Percentiles rank a stretch among this genome's conserved stretches.
Conservation (phyloP, 2,797 vertebrate genomes). For the Channallabes apus region DNA sequence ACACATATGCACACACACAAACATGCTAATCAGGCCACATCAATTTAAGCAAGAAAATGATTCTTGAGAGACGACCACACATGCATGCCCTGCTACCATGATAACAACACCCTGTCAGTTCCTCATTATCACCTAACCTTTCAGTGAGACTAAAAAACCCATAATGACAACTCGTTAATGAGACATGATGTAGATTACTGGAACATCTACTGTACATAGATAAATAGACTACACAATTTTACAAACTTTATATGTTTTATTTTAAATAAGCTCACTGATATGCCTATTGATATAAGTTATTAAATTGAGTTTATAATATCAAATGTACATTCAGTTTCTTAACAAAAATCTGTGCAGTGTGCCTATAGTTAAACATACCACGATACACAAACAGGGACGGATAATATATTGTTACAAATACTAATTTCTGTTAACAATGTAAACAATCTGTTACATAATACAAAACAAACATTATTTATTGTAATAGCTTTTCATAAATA, state of each 20-base stretch:
- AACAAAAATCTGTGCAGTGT: too few species aligned
- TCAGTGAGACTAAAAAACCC: background rate
- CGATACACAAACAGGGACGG: background rate
- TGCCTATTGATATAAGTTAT: background rate
- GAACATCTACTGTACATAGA: background rate
- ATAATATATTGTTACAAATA: background rate
- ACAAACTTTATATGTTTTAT: too few species aligned
- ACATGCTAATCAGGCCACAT: constrained; percentile 1
- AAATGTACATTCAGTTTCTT: background rate
- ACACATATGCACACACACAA: constrained; percentile 2
- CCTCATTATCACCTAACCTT: constrained; percentile 15
- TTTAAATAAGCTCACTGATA: background rate
- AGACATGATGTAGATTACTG: constrained; percentile 11
- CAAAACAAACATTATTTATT: background rate
- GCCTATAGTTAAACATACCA: too few species aligned
- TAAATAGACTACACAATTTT: too few species aligned
- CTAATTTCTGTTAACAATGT: background rate
- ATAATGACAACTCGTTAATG: constrained; percentile 18
- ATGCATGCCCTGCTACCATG: constrained; percentile 2
- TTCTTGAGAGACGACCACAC: background rate
- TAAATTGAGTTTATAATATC: background rate
- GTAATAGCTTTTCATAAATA: background rate
- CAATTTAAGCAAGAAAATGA: background rate
- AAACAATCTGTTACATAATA: background rate
- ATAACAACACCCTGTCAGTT: constrained; percentile 30